Conservation (phyloP, 92 coral and sea anemone genomes). For the Anthopleura xanthogrammica region DNA sequence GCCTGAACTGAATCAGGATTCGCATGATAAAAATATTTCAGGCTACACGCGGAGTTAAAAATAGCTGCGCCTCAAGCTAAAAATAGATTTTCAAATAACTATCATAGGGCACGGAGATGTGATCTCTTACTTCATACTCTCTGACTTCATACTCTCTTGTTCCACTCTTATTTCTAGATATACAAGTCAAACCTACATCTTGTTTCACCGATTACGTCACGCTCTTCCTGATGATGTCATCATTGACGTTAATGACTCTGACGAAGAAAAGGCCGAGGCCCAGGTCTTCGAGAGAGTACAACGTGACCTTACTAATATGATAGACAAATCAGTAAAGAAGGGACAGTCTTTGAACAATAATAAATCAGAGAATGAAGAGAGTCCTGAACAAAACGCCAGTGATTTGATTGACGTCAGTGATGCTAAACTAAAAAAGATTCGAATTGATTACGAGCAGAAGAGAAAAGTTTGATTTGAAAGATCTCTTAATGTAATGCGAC, state of each 20-base stretch:
- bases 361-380: not conserved
- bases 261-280: not conserved
- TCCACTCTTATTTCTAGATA: conserved; percentile 35
- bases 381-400: not conserved
- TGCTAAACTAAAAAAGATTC: conserved; percentile 4
- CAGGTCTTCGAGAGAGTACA: conserved; percentile 9
- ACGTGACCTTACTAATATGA: not conserved
- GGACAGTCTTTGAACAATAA: not conserved
- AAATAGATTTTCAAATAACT: too few relatives aligned
- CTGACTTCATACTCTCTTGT: not conserved
- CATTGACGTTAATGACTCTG: conserved; percentile 15
- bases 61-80: too few relatives aligned
- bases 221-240: conserved; percentile 69
- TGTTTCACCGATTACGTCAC: conserved; percentile 57
- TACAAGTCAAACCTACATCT: conserved; percentile 57
- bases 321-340: not conserved
- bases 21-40: too few relatives aligned
- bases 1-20: too few relatives aligned
- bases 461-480: not conserved
- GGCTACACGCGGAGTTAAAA: too few relatives aligned
- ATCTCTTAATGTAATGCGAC: not conserved
- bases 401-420: conserved; percentile 8
- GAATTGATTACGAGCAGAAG: conserved; percentile 11
- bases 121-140: not conserved
- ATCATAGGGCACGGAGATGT: too few relatives aligned